Conservation (phyloP, 2,113 vertebrate genomes). For the Opisthocomus hoazin region DNA sequence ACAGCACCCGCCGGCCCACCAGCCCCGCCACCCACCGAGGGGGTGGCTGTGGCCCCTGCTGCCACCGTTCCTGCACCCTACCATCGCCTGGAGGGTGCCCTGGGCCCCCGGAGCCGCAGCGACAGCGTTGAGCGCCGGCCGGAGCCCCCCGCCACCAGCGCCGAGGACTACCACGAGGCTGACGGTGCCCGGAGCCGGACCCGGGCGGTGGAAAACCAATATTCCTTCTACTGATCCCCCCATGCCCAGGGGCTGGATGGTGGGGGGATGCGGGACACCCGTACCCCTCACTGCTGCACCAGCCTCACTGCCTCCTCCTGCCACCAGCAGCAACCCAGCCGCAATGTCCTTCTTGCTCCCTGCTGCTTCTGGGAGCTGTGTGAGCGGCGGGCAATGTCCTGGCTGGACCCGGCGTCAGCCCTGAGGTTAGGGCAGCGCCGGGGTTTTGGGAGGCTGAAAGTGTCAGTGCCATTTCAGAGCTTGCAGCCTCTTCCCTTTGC, state of each 20-base stretch:
- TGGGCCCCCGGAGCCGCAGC: constrained; percentile 77
- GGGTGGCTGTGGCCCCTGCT: constrained; percentile 42
- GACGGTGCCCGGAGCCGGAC: constrained; percentile 81
- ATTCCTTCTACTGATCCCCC: constrained; percentile 90
- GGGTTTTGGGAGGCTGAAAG: constrained; percentile 30
- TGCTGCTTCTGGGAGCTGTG: not conserved
- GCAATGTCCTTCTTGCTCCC: not conserved
- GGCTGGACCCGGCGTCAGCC: not conserved
- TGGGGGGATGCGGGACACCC: not conserved
- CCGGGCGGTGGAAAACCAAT: constrained; percentile 94
- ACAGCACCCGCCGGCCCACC: constrained; percentile 58
- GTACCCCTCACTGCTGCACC: not conserved
- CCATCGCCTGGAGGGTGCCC: constrained; percentile 60
- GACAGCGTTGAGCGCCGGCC: constrained; percentile 87
- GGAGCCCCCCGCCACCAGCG: constrained; percentile 68
- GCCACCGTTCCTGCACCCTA: constrained; percentile 46
- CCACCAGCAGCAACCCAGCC: not conserved
- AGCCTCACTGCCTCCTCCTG: not conserved
- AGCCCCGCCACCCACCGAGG: constrained; percentile 27
- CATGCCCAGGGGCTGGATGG: not conserved
- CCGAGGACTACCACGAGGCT: constrained; percentile 85
- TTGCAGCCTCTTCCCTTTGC: not conserved
- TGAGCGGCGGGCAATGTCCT: accelerated
- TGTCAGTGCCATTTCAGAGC: constrained; percentile 53
- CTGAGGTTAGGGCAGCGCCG: not conserved